Evolutionary conservation across 1,140 invertebrate species (phyloP).

Genomic region (Drosophila ananassae): DNA sequence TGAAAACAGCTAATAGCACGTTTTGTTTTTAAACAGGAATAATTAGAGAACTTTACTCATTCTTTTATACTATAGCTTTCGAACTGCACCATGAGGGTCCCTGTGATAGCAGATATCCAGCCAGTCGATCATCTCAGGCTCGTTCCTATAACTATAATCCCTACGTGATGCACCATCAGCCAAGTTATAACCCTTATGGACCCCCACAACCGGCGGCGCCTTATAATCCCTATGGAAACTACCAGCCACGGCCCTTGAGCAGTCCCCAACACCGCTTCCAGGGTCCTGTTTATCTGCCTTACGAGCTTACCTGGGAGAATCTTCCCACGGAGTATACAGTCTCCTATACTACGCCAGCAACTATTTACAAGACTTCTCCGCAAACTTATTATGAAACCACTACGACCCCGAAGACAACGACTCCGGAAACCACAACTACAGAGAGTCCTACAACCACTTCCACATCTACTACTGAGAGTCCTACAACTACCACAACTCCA

Average conservation of each 20-base stretch:
- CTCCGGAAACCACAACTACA: not conserved
- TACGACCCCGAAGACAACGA: not conserved
- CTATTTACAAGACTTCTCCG: not conserved
- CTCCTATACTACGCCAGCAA: not conserved
- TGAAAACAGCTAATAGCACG: not conserved
- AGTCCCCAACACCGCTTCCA: slow-evolving; percentile 16
- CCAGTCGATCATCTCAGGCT: slow-evolving; percentile 3
- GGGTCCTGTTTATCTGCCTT: slow-evolving; percentile 24
- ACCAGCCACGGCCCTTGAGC: not conserved
- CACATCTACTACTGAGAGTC: not conserved
- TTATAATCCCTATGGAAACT: slow-evolving; percentile 3
- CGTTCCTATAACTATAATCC: slow-evolving; percentile 23
- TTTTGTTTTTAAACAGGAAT: not conserved
- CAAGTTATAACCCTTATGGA: not conserved
- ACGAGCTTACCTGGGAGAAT: slow-evolving; percentile 34
- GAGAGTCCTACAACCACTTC: not conserved
- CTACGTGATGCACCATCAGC: slow-evolving; percentile 10
- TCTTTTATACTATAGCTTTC: slow-evolving; percentile 14
- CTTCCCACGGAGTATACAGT: slow-evolving; percentile 20
- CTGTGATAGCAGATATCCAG: slow-evolving; percentile 33
- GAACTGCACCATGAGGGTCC: slow-evolving; percentile 21
- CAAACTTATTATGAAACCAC: not conserved
- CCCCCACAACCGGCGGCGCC: slow-evolving; percentile 4
- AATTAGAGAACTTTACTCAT: not conserved
- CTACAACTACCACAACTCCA: slow-evolving; percentile 1